phyloP scores from a whole-genome alignment of 2,797 vertebrate species.

The Lepilemur septentrionalis region DNA sequence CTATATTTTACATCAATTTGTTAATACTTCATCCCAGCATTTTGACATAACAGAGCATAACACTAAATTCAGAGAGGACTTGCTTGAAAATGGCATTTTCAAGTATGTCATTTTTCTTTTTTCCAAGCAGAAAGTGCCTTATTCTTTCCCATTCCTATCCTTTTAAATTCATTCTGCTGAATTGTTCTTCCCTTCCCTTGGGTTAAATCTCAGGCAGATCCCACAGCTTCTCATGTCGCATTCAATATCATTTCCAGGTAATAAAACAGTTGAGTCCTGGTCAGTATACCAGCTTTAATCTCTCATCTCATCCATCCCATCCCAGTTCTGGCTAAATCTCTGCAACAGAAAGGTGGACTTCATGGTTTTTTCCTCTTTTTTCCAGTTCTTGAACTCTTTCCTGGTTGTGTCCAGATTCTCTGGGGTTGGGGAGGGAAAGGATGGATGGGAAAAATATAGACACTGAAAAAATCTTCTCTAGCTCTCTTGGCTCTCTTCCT shows the following conservation, averaged over 20 bases:
- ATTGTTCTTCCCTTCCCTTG: not conserved
- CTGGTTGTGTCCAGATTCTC: not conserved
- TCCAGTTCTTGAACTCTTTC: not conserved
- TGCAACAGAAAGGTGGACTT: not conserved
- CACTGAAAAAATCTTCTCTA: not conserved
- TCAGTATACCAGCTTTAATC: not conserved
- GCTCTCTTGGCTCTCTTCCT: not conserved
- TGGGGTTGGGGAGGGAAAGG: not conserved
- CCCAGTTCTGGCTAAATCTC: not conserved
- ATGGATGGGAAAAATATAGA: not conserved
- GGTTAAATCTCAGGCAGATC: not conserved
- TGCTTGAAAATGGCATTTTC: slow-evolving; percentile 34
- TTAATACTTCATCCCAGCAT: slow-evolving; percentile 25
- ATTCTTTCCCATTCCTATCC: not conserved
- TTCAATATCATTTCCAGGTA: not conserved
- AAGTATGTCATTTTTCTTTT: not conserved
- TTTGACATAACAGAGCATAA: not conserved
- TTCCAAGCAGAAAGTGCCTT: not conserved
- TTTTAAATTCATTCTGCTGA: not conserved
- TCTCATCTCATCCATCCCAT: not conserved
- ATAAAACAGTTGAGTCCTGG: not conserved
- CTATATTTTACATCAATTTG: not conserved
- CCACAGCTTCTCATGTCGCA: not conserved
- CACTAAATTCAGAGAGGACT: not conserved
- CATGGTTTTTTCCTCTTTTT: not conserved